Conservation (phyloP, 2,888 invertebrate species). For the Sarcophaga variegata region DNA sequence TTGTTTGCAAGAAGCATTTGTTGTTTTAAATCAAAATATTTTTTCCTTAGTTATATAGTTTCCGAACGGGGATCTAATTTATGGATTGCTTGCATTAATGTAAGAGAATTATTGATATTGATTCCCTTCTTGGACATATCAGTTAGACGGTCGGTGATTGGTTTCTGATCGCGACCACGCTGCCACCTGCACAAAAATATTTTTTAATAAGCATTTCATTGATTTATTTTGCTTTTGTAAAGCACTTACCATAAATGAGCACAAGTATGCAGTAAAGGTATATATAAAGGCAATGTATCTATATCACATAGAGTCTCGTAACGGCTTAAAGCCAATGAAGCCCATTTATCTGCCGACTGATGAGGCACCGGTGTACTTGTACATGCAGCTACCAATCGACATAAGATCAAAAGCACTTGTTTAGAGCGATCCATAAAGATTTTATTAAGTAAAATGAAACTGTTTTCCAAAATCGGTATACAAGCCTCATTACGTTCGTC, state of each 20-base stretch:
- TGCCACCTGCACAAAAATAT: slow-evolving; percentile 83
- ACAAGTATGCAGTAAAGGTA: slow-evolving; percentile 87
- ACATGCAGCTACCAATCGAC: slow-evolving; percentile 85
- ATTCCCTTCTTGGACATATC: slow-evolving; percentile 86
- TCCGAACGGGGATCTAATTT: slow-evolving; percentile 82
- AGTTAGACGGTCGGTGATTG: slow-evolving; percentile 84
- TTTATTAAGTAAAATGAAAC: slow-evolving; percentile 86
- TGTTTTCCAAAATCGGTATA: slow-evolving; percentile 86
- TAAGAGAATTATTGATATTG: slow-evolving; percentile 84
- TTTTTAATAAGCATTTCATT: neutral
- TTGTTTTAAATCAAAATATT: slow-evolving; percentile 1
- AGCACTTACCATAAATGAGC: slow-evolving; percentile 85
- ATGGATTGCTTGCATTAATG: slow-evolving; percentile 86
- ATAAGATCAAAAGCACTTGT: slow-evolving; percentile 86
- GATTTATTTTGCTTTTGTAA: neutral
- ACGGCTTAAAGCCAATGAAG: slow-evolving; percentile 86
- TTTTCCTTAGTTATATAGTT: slow-evolving; percentile 73
- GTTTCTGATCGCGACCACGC: slow-evolving; percentile 85
- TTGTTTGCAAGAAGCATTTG: neutral
- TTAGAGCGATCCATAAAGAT: slow-evolving; percentile 86
- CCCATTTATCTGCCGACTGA: slow-evolving; percentile 86
- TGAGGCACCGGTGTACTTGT: slow-evolving; percentile 83
- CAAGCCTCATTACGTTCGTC: slow-evolving; percentile 85
- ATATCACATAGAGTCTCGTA: slow-evolving; percentile 88
- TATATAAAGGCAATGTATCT: slow-evolving; percentile 86